Evolutionary conservation across 2,797 vertebrate genomes (phyloP).

Genomic region (Onychomys arenicola): DNA sequence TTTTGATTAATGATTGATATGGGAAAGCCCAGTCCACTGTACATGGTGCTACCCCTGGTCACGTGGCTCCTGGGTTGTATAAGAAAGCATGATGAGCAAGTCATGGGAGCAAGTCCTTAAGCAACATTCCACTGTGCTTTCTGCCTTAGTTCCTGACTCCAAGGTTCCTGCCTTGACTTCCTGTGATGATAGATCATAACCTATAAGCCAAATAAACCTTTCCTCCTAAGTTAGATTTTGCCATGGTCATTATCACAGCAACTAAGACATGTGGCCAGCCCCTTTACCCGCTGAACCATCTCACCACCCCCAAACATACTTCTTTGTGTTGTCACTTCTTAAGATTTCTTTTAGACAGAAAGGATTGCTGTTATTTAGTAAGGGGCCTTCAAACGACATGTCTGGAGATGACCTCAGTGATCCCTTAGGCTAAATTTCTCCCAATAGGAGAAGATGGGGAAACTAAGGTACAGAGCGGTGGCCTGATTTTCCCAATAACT

Average conservation of each 20-base stretch:
- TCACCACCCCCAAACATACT: background rate
- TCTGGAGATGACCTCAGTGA: constrained; percentile 45
- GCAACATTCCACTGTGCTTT: background rate
- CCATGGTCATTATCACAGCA: background rate
- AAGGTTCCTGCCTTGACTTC: background rate
- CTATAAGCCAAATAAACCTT: background rate
- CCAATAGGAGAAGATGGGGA: constrained; percentile 10
- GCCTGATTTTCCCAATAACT: background rate
- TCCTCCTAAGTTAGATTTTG: background rate
- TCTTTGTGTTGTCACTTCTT: constrained; percentile 21
- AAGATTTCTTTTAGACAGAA: constrained; percentile 32
- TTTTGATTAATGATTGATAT: background rate
- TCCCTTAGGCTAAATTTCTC: background rate
- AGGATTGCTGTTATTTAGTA: background rate
- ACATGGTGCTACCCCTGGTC: background rate
- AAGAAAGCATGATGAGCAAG: background rate
- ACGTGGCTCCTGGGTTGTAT: background rate
- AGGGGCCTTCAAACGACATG: background rate
- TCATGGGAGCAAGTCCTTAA: background rate
- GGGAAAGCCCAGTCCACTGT: background rate
- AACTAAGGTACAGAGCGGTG: background rate
- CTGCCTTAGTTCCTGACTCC: background rate
- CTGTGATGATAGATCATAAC: background rate
- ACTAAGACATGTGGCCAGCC: background rate
- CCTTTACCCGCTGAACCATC: background rate